phyloP scores from a whole-genome alignment of 2,113 vertebrate genomes.

The Zonotrichia leucophrys region DNA sequence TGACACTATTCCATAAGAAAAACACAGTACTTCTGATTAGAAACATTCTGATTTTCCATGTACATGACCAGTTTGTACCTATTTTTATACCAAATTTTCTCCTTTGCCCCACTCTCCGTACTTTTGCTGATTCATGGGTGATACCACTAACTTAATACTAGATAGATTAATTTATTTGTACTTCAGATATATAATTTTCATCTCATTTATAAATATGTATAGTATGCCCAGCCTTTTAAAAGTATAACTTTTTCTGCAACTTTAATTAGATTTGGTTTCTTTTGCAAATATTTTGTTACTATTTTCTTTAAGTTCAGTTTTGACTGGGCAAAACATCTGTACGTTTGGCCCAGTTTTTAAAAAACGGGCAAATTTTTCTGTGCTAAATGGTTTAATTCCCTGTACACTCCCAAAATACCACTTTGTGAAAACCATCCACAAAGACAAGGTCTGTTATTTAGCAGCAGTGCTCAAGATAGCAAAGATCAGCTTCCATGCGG shows the following conservation, averaged over 20 bases:
- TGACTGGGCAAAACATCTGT: not conserved
- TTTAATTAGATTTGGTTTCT: not conserved
- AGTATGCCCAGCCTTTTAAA: not conserved
- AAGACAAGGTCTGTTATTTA: not conserved
- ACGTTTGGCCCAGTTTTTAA: not conserved
- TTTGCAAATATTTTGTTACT: not conserved
- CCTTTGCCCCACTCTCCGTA: not conserved
- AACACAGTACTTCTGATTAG: not conserved
- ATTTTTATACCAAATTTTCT: not conserved
- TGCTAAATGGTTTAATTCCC: not conserved
- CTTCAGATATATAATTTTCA: not conserved
- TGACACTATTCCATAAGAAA: not conserved
- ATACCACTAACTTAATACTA: not conserved
- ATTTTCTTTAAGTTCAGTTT: not conserved
- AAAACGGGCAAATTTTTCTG: not conserved
- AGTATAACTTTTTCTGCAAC: not conserved
- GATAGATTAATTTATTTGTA: not conserved
- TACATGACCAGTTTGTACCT: not conserved
- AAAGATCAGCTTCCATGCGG: constrained; percentile 4
- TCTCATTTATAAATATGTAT: not conserved
- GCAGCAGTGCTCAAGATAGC: not conserved
- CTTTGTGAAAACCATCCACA: not conserved
- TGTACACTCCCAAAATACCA: not conserved
- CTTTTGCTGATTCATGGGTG: not conserved
- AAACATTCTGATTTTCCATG: not conserved